phyloP scores from a whole-genome alignment of 2,888 invertebrate genomes.

The Antitype chi region DNA sequence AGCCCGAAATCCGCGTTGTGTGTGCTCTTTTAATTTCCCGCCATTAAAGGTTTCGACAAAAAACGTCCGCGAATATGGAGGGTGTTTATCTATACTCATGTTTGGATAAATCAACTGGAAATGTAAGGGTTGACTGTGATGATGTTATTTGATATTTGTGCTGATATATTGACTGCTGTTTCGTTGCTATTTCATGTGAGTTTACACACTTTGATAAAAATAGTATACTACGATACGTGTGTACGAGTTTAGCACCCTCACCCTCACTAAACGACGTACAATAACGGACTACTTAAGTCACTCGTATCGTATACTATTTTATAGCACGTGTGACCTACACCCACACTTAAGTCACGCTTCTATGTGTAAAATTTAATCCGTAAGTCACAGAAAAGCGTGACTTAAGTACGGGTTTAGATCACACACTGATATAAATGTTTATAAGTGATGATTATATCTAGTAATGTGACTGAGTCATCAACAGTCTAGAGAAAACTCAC shows the following conservation, averaged over 20 bases:
- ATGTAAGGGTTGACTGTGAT: slow-evolving; percentile 31
- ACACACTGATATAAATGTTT: not conserved
- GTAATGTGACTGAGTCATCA: not conserved
- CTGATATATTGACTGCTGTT: not conserved
- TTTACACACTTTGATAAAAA: not conserved
- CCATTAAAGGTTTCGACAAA: slow-evolving; percentile 78
- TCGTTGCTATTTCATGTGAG: not conserved
- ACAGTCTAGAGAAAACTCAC: not conserved
- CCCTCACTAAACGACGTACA: too few species aligned
- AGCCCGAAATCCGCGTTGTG: slow-evolving; percentile 82
- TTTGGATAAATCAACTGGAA: slow-evolving; percentile 73
- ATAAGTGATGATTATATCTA: not conserved
- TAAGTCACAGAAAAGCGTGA: too few species aligned
- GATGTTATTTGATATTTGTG: slow-evolving; percentile 27
- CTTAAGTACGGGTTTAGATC: too few species aligned
- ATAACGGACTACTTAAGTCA: too few species aligned
- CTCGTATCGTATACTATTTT: too few species aligned
- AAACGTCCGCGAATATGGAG: slow-evolving; percentile 75
- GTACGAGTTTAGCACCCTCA: too few species aligned
- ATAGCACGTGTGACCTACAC: too few species aligned
- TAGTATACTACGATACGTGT: too few species aligned
- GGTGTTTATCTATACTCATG: slow-evolving; percentile 78
- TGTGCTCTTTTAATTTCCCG: slow-evolving; percentile 85
- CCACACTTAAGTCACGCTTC: too few species aligned
- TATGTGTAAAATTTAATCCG: too few species aligned